Base-by-base conservation (phyloP, 1,140 invertebrate genomes). In the Yoshiicerus persimilis region DNA sequence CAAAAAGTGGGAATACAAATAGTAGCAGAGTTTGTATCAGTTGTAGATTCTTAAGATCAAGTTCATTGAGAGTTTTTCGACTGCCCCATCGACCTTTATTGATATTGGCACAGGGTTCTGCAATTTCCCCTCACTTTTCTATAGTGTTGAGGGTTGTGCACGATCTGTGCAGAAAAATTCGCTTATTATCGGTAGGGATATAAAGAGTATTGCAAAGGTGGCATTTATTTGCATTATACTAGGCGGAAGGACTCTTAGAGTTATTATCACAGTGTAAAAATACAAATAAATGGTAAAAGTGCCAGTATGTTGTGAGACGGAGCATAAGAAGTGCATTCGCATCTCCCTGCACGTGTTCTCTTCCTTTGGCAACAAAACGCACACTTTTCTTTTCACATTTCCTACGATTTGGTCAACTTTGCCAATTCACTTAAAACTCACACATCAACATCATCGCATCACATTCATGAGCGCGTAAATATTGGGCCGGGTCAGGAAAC, bases 51-150 rank as follows among this genome's bases (percentile, higher is more conserved):
- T 80, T 80, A 56, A 47, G 32, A 88, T 88, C 77, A 84, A 88
- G 87, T 88, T 88, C 87, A 88, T 84, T 88, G 80, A 88, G 80
- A 88, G 32, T 84, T 88, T 56, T 66, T 88, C 84, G 25, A 88
- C 84, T 88, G 87, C 75, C 87, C 87, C 84, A 88, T 88, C 87
- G 87, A 88, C 87, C 87, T 88, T 88, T 88, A 88, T 88, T 88
- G 87, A 86, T 88, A 86, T 88, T 88, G 87, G 87, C 87, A 87
- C 87, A 88, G 66, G 64, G 84, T 23, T 80, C 75, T 36, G 75
- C 38, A 38, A 80, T 32, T 34, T 80, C 32, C 20, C n/a, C 20
- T 16, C n/a, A 56, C n/a, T n/a, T 56, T n/a, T n/a, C n/a, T n/a
- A n/a, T n/a, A n/a, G n/a, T n/a, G n/a, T n/a, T 56, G 20, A 11